Conservation (phyloP, 2,888 invertebrate genomes). For the Sussaba pulchella region DNA sequence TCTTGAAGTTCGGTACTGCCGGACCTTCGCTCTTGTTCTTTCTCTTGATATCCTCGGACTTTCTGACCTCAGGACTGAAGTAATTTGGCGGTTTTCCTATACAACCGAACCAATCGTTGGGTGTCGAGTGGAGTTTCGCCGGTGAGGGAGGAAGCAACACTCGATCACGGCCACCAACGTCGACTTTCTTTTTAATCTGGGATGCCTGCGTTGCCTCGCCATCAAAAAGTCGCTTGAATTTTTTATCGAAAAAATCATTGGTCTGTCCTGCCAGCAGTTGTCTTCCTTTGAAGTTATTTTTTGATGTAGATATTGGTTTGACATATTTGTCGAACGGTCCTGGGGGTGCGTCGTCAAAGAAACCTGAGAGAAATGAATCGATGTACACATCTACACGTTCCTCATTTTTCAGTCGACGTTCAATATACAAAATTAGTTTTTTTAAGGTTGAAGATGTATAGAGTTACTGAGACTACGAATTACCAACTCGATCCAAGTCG, state of each 20-base stretch:
- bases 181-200: constrained; percentile 39
- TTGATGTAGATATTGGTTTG: constrained; percentile 19
- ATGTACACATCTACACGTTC: background rate
- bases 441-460: background rate
- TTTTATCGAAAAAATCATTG: constrained; percentile 84
- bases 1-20: constrained; percentile 73
- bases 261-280: constrained; percentile 71
- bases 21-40: constrained; percentile 63
- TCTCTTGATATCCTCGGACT: constrained; percentile 37
- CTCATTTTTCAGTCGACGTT: background rate
- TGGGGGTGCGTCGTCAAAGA: constrained; percentile 74
- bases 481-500: constrained; percentile 79
- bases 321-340: constrained; percentile 72
- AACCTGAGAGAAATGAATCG: constrained; percentile 72
- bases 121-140: constrained; percentile 84
- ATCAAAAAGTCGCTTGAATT: constrained; percentile 83
- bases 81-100: constrained; percentile 79
- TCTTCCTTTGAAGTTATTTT: constrained; percentile 70
- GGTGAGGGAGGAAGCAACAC: constrained; percentile 73
- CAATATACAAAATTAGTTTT: background rate
- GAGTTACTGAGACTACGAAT: background rate
- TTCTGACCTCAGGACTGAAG: constrained; percentile 76
- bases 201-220: constrained; percentile 80
- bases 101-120: constrained; percentile 86
- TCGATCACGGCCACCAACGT: constrained; percentile 22